Evolutionary conservation across 2,113 vertebrate genomes (phyloP).

Genomic region (Colossoma macropomum): DNA sequence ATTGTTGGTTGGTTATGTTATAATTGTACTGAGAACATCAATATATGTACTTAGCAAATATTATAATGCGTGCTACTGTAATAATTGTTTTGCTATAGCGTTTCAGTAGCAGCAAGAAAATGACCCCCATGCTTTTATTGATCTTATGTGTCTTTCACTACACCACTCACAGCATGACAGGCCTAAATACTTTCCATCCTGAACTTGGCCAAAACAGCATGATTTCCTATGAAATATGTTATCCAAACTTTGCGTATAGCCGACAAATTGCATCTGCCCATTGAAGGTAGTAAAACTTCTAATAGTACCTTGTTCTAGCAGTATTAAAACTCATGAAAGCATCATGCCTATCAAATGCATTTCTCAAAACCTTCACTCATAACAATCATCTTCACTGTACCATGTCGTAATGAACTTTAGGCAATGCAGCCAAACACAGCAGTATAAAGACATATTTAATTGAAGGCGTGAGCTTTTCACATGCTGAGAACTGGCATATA

Average conservation of each 20-base stretch:
- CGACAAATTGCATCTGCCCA: neutral
- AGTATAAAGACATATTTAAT: neutral
- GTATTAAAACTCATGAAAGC: too few species aligned
- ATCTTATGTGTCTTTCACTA: neutral
- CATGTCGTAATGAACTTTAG: neutral
- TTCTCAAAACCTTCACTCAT: neutral
- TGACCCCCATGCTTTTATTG: neutral
- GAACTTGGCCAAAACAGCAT: neutral
- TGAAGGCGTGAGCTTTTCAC: constrained; percentile 16
- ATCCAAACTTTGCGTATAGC: neutral
- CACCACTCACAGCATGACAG: too few species aligned
- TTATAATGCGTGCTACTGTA: too few species aligned
- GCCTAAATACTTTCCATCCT: neutral
- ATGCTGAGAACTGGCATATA: constrained; percentile 18
- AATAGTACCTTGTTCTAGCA: neutral
- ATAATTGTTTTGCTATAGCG: neutral
- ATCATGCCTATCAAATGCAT: neutral
- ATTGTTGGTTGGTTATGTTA: neutral
- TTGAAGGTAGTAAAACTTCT: neutral
- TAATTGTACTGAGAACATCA: too few species aligned
- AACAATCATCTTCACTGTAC: neutral
- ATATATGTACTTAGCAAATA: too few species aligned
- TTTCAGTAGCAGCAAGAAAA: too few species aligned
- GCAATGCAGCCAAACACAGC: constrained; percentile 4
- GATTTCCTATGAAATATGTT: neutral